These are phyloP conservation scores for Drosophila kepulauana DNA, from an alignment of 1,140 invertebrate genomes.

Conservation along the genomic window DNA sequence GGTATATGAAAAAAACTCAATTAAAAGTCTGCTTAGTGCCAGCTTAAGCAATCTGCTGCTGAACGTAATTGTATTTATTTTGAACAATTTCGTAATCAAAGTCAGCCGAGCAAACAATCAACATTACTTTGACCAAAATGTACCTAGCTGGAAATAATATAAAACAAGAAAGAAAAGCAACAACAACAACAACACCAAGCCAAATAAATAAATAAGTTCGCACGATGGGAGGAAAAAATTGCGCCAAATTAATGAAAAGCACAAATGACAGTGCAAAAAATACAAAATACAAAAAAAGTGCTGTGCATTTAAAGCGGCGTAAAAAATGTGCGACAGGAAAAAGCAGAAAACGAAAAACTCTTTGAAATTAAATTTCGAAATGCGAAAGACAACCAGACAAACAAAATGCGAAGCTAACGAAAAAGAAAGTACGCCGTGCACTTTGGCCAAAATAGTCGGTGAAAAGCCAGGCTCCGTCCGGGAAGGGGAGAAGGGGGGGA, in stretches of 20 bases:
- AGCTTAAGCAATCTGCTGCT: constrained; percentile 36
- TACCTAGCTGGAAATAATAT: constrained; percentile 51
- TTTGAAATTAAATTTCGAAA: constrained; percentile 76
- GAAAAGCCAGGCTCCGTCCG: neutral
- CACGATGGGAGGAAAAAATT: constrained; percentile 60
- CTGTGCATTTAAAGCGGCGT: constrained; percentile 50
- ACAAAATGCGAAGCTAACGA: constrained; percentile 40
- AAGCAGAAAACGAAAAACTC: constrained; percentile 50
- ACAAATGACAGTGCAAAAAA: constrained; percentile 71
- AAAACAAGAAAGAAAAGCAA: constrained; percentile 49
- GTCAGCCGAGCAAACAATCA: constrained; percentile 78
- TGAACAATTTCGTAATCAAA: constrained; percentile 81
- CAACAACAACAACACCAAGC: constrained; percentile 22
- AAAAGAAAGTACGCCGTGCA: constrained; percentile 49
- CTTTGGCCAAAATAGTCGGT: constrained; percentile 7
- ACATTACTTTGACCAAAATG: constrained; percentile 73
- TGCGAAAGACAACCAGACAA: constrained; percentile 48
- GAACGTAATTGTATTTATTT: constrained; percentile 79
- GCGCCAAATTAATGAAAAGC: constrained; percentile 78
- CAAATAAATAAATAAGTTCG: constrained; percentile 68
- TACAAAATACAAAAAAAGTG: constrained; percentile 11
- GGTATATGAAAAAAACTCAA: constrained; percentile 59
- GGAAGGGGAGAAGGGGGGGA: neutral
- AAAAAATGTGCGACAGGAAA: constrained; percentile 54
- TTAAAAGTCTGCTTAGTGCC: constrained; percentile 65